Evolutionary conservation across 2,797 vertebrate species (phyloP).

Genomic region (Tiaroga cobitis): DNA sequence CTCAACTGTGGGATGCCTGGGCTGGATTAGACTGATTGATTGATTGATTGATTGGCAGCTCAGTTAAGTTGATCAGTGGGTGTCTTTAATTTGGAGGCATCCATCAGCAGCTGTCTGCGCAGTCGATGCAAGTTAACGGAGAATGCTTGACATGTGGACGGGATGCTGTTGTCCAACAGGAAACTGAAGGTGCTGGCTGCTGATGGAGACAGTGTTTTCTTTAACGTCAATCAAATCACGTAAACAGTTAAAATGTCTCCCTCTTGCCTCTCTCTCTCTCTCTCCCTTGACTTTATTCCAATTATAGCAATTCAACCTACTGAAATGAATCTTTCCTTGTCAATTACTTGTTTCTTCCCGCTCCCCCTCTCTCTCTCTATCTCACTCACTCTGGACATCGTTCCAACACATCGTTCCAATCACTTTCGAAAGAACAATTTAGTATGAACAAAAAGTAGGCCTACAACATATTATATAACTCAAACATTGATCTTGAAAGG

Average conservation of each 20-base stretch:
- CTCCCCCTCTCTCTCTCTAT: background rate
- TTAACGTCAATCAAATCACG: background rate
- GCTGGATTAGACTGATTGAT: constrained; percentile 37
- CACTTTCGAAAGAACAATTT: background rate
- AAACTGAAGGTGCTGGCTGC: constrained; percentile 20
- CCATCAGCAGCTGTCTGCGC: constrained; percentile 28
- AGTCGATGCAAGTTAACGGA: constrained; percentile 22
- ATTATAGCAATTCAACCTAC: constrained; percentile 3
- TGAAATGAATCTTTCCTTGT: background rate
- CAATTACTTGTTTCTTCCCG: background rate
- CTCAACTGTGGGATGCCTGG: constrained; percentile 1
- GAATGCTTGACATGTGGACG: background rate
- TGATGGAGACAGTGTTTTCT: background rate
- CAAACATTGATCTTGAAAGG: background rate
- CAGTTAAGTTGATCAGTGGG: constrained; percentile 43
- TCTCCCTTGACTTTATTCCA: constrained; percentile 7
- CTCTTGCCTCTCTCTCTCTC: background rate
- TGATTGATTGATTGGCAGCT: constrained; percentile 45
- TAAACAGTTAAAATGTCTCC: background rate
- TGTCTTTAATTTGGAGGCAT: constrained; percentile 31
- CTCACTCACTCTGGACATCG: background rate
- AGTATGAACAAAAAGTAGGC: too few relatives aligned
- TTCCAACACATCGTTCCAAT: background rate
- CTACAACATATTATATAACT: background rate
- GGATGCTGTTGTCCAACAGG: constrained; percentile 4